Evolutionary conservation across 2,797 vertebrate genomes (phyloP).

Genomic region (Gambelia wislizenii): DNA sequence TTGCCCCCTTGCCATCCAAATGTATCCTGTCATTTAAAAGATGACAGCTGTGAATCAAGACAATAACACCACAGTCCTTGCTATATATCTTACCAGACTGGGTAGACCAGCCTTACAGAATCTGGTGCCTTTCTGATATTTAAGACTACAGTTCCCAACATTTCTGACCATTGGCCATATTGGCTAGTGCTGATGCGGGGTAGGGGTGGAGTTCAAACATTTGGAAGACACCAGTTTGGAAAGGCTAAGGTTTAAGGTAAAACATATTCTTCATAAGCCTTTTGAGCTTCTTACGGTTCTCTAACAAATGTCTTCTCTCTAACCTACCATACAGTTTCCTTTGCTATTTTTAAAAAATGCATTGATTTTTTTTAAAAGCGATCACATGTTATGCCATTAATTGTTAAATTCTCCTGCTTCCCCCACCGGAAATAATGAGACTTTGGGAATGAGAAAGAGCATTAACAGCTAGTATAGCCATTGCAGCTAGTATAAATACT

Average conservation of each 20-base stretch:
- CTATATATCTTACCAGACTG: background rate
- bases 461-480: constrained; percentile 56
- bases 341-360: background rate
- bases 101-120: background rate
- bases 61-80: background rate
- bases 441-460: constrained; percentile 16
- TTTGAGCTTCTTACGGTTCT: background rate
- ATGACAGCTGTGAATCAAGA: background rate
- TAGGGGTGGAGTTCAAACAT: background rate
- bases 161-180: background rate
- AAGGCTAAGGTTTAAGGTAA: background rate
- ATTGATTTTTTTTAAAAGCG: constrained; percentile 43
- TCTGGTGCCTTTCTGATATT: background rate
- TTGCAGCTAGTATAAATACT: background rate
- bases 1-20: background rate
- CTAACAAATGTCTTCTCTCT: constrained; percentile 1
- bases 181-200: background rate
- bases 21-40: background rate
- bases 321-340: background rate
- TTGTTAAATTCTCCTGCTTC: background rate
- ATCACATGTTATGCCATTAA: background rate
- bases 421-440: constrained; percentile 9
- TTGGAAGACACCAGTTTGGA: background rate
- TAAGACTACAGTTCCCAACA: background rate
- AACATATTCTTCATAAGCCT: background rate